Evolutionary conservation across 1,140 invertebrate species (phyloP), one percentile per base, ranked within the genome.

Genomic region (Paramacrobiotus metropolitanus): DNA sequence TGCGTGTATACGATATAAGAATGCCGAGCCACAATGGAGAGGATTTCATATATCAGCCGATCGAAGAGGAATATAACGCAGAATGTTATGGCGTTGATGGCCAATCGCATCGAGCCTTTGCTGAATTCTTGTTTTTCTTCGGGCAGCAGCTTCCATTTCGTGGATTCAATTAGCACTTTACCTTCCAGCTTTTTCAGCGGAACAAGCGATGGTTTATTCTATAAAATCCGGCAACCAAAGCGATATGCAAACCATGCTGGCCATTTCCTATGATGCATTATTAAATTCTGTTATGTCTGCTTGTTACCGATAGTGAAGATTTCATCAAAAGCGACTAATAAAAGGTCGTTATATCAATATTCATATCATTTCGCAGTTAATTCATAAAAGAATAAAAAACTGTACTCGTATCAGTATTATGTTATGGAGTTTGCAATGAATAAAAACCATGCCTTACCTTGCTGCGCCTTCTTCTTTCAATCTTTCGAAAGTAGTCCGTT

Each of bases 121-220:
- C 40, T 40, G 21, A 64, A 63, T 62, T 68, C 69, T 30, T 59
- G 44, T 30, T 64, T 66, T 63, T 71, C 68, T 1, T 48, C 29
- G 21, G 61, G 60, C 63, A 66, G 64, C 29, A 70, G 29, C 55
- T 65, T 67, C 21, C 45, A 3, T 30, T 55, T 66, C 21, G 59
- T 62, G 4, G 69, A 65, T 28, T 60, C 64, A 1, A 68, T 66
- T 2, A 67, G 24, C 0, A 63, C 59, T 18, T 61, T 59, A 4
- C 20, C 61, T 63, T 72, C 70, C 30, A 65, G 44, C 48, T 69
- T 70, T 55, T 70, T 70, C 29, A 72, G 59, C 1, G 70, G 71
- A 18, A 71, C 61, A 9, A 72, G 61, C 20, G 62, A 64, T 20
- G 30, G 60, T 62, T 70, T 70, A 2, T 60, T 64, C 66, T 67